These are phyloP conservation scores for Somateria mollissima DNA, from an alignment of 2,797 vertebrate species.

Conservation along the genomic window DNA sequence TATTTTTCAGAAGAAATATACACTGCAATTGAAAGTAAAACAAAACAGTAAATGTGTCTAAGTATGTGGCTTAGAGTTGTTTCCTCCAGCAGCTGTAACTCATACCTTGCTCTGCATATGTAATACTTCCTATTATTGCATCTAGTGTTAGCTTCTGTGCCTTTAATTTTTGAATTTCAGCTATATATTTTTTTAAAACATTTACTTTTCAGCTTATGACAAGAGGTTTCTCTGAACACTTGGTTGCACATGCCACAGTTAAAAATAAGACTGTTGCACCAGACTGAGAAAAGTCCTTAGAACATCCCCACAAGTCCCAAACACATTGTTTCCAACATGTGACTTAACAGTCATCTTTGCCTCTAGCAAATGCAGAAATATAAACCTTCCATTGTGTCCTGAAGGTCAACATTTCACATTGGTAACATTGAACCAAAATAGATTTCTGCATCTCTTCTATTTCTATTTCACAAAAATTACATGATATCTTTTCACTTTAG, in stretches of 20 bases:
- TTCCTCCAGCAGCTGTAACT: conserved; percentile 36
- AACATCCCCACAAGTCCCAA: not conserved
- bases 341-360: not conserved
- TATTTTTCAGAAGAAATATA: not conserved
- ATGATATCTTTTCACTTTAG: not conserved
- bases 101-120: not conserved
- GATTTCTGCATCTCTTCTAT: not conserved
- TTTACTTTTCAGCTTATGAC: not conserved
- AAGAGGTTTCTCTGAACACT: not conserved
- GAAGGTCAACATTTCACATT: not conserved
- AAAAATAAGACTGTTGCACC: not conserved
- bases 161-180: not conserved
- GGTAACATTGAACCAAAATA: not conserved
- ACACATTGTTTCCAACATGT: not conserved
- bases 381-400: not conserved
- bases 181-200: not conserved
- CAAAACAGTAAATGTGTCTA: not conserved
- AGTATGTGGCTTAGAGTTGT: not conserved
- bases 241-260: not conserved
- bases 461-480: not conserved
- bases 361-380: not conserved
- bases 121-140: not conserved
- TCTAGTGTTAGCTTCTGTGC: not conserved
- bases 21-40: not conserved
- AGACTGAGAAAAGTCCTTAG: not conserved